Evolutionary conservation across 2,797 vertebrate genomes (phyloP).

Genomic region (Aplochiton taeniatus): DNA sequence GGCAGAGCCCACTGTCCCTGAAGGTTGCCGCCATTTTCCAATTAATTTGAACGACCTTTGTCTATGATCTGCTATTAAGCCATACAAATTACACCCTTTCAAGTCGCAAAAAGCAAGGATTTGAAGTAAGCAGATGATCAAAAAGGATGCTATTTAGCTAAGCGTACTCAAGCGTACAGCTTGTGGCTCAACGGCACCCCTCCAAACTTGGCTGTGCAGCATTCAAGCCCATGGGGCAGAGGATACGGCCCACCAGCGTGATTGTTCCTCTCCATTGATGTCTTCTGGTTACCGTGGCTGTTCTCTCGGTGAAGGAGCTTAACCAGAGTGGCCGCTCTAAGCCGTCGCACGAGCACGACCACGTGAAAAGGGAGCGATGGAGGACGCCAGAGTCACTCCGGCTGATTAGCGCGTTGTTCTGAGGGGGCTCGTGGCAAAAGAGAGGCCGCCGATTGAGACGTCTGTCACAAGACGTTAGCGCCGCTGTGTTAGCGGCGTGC

Average conservation of each 20-base stretch:
- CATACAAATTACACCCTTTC: background rate
- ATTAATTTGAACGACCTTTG: background rate
- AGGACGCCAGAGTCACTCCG: conserved; percentile 15
- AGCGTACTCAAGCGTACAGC: too few species aligned
- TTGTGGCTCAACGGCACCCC: background rate
- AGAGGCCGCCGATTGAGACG: conserved; percentile 31
- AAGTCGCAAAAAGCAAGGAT: background rate
- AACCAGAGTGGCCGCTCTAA: conserved; percentile 5
- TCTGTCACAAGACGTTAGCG: conserved; percentile 38
- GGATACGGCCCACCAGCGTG: conserved; percentile 30
- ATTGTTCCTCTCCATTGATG: conserved; percentile 41
- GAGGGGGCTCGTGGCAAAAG: conserved; percentile 24
- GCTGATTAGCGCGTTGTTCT: conserved; percentile 37
- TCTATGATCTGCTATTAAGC: background rate
- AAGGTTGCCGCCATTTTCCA: background rate
- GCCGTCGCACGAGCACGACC: background rate
- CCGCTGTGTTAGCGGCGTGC: conserved; percentile 14
- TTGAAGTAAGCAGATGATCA: background rate
- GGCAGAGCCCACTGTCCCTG: background rate
- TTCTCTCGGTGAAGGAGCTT: conserved; percentile 9
- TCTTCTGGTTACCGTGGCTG: conserved; percentile 23
- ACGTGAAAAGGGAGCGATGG: conserved; percentile 35
- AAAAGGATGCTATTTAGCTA: background rate
- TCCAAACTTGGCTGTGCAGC: too few species aligned
- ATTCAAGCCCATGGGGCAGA: conserved; percentile 29